Percentiles rank a stretch among this genome's conserved stretches.
Conservation (phyloP, 2,888 invertebrate species). For the Ecliptopera silaceata region DNA sequence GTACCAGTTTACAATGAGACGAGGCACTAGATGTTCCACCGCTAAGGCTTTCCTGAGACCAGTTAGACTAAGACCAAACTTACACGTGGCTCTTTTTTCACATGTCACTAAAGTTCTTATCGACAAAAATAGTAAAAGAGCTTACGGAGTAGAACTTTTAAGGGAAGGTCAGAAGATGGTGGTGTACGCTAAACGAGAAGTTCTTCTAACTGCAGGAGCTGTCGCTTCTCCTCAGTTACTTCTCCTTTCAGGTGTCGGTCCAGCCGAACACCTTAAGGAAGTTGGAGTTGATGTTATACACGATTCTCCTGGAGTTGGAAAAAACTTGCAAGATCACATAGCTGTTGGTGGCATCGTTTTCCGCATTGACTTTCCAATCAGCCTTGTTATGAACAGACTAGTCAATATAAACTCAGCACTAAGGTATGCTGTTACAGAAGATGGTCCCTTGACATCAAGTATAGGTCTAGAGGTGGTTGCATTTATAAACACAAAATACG, state of each 20-base stretch:
- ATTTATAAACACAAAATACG: constrained; percentile 94
- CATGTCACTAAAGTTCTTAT: constrained; percentile 91
- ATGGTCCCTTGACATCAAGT: constrained; percentile 93
- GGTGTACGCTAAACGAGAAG: constrained; percentile 89
- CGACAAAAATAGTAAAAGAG: constrained; percentile 87
- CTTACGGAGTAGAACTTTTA: constrained; percentile 91
- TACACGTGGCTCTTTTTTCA: constrained; percentile 91
- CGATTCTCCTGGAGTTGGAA: constrained; percentile 92
- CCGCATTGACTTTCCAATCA: constrained; percentile 90
- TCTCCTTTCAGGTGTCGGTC: constrained; percentile 95
- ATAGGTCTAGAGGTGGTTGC: constrained; percentile 94
- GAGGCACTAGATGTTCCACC: constrained; percentile 91
- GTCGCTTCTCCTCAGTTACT: constrained; percentile 96
- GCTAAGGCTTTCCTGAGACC: constrained; percentile 94
- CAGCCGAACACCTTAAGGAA: constrained; percentile 87
- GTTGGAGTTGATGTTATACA: constrained; percentile 88
- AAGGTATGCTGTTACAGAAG: constrained; percentile 92
- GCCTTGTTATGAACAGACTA: constrained; percentile 90
- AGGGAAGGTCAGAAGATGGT: constrained; percentile 85
- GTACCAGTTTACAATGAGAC: constrained; percentile 94
- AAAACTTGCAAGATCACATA: constrained; percentile 95
- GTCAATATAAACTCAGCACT: constrained; percentile 93
- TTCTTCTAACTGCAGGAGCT: constrained; percentile 94
- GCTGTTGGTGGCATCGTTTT: constrained; percentile 93
- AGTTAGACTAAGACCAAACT: constrained; percentile 88